phyloP scores from a whole-genome alignment of 2,888 invertebrate genomes.

The Xanthostigma xanthostigma region DNA sequence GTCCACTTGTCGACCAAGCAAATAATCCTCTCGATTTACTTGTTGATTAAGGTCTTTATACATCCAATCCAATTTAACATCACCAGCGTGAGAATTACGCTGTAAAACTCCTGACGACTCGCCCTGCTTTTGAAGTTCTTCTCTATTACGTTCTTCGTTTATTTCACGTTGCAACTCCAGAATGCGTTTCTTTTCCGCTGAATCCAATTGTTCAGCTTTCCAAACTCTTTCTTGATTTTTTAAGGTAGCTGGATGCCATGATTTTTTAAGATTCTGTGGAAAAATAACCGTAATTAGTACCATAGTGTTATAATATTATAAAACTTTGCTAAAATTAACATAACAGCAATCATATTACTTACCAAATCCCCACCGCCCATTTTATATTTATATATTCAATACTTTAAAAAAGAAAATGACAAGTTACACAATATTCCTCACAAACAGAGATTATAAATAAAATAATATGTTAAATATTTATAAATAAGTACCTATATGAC shows the following conservation, averaged over 20 bases:
- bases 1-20: slow-evolving; percentile 69
- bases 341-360: too few species aligned
- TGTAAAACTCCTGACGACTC: slow-evolving; percentile 33
- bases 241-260: slow-evolving; percentile 66
- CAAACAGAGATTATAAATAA: too few species aligned
- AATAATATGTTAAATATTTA: too few species aligned
- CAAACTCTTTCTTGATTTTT: slow-evolving; percentile 65
- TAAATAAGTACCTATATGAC: too few species aligned
- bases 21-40: slow-evolving; percentile 73
- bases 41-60: slow-evolving; percentile 55
- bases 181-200: slow-evolving; percentile 51
- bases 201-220: slow-evolving; percentile 60
- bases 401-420: too few species aligned
- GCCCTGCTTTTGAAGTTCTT: slow-evolving; percentile 47
- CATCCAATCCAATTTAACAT: slow-evolving; percentile 68
- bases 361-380: too few species aligned
- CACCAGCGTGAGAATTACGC: background rate
- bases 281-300: too few species aligned
- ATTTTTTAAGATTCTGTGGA: slow-evolving; percentile 55
- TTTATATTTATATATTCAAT: too few species aligned
- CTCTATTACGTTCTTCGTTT: slow-evolving; percentile 46
- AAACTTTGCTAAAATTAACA: background rate
- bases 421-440: too few species aligned
- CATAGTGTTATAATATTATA: slow-evolving; percentile 4
- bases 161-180: slow-evolving; percentile 52